phyloP scores from a whole-genome alignment of 1,140 invertebrate species.

The Berghia stephanieae region DNA sequence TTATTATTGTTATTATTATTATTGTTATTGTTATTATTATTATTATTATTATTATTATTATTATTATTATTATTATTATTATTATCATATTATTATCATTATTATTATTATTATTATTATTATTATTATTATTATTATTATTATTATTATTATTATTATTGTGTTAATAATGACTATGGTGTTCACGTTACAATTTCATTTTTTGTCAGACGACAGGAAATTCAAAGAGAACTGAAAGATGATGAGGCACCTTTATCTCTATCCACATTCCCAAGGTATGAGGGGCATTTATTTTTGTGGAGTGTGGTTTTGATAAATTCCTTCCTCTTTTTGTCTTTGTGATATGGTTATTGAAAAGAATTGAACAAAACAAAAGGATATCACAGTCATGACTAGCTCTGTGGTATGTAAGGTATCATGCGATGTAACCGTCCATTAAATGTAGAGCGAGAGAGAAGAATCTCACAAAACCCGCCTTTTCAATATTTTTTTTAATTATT shows the following conservation, averaged over 20 bases:
- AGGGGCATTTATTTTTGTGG: slow-evolving; percentile 26
- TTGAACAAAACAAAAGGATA: no score
- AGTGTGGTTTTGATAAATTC: background rate
- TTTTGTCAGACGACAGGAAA: slow-evolving; percentile 78
- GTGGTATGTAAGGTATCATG: no score
- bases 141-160: background rate
- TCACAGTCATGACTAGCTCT: no score
- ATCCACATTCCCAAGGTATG: slow-evolving; percentile 93
- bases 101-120: background rate
- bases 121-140: background rate
- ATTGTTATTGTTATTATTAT: background rate
- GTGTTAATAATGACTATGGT: background rate
- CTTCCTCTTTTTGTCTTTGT: no score
- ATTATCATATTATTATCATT: no score
- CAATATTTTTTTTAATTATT: no score
- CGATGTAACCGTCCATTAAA: no score
- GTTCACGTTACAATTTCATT: background rate
- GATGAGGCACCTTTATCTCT: slow-evolving; percentile 90
- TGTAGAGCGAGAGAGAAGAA: no score
- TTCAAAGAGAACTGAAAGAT: slow-evolving; percentile 73
- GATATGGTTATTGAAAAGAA: no score
- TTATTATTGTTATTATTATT: background rate
- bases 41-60: background rate
- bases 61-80: background rate
- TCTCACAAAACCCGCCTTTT: no score